Evolutionary conservation across 2,113 vertebrate genomes (phyloP).

Genomic region (Synchiropus splendidus): DNA sequence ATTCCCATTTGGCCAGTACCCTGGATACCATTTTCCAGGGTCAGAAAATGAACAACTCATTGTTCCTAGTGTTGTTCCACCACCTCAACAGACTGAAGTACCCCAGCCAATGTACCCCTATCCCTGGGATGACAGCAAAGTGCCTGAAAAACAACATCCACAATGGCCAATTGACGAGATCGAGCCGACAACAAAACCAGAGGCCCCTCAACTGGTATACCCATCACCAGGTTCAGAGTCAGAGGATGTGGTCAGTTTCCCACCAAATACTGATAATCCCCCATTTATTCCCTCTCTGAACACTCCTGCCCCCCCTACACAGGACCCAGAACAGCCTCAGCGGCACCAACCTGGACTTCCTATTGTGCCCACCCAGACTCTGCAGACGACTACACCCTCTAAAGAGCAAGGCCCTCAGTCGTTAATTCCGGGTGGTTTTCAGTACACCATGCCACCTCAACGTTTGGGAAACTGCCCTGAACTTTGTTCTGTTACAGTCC

Average conservation of each 20-base stretch:
- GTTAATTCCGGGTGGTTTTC: neutral
- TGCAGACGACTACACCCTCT: neutral
- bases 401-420: neutral
- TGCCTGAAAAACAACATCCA: neutral
- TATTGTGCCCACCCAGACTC: neutral
- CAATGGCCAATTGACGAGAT: neutral
- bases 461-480: slow-evolving; percentile 19
- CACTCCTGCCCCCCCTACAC: too few relatives aligned
- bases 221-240: too few relatives aligned
- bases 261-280: too few relatives aligned
- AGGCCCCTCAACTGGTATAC: neutral
- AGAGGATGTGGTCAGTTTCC: too few relatives aligned
- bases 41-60: neutral
- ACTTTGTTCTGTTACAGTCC: slow-evolving; percentile 24
- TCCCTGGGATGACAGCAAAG: neutral
- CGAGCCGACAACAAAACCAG: neutral
- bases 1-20: neutral
- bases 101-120: neutral
- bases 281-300: too few relatives aligned
- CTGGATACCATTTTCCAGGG: neutral
- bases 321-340: neutral
- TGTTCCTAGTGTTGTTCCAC: neutral
- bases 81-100: neutral
- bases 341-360: neutral
- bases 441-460: neutral